These are phyloP conservation scores for Lonchura striata DNA, from an alignment of 2,113 vertebrate genomes.

Conservation along the genomic window DNA sequence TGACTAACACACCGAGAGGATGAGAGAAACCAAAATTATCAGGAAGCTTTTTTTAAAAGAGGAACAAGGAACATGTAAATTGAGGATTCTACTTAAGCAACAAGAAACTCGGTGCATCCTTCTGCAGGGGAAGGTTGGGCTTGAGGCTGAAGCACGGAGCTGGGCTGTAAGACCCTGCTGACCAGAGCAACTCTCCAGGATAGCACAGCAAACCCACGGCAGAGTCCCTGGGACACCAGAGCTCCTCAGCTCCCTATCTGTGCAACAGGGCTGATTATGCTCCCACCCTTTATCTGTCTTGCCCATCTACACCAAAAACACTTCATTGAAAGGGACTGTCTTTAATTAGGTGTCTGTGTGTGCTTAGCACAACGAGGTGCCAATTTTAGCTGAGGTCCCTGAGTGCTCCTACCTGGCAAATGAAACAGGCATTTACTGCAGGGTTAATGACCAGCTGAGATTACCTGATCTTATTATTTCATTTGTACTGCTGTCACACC, in stretches of 20 bases:
- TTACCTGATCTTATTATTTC: conserved; percentile 57
- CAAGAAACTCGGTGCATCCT: background rate
- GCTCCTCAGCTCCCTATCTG: background rate
- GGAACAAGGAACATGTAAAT: conserved; percentile 13
- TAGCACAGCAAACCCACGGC: background rate
- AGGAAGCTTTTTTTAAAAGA: background rate
- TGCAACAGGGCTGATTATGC: background rate
- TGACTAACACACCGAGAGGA: conserved; percentile 64
- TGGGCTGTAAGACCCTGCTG: background rate
- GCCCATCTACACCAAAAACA: background rate
- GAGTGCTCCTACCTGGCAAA: conserved; percentile 3
- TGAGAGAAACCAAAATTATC: conserved; percentile 46
- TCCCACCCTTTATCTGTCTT: background rate
- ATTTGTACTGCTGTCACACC: conserved; percentile 59
- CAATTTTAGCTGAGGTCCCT: conserved; percentile 39
- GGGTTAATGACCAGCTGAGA: conserved; percentile 46
- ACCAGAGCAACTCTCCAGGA: background rate
- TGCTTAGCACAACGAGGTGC: conserved; percentile 33
- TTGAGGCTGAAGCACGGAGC: background rate
- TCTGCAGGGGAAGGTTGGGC: background rate
- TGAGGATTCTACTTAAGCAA: conserved; percentile 6
- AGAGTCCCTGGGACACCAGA: background rate
- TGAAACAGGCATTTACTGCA: conserved; percentile 35
- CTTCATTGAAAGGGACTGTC: background rate
- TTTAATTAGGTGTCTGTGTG: conserved; percentile 49